Percentiles rank a stretch among this genome's conserved stretches.
These are phyloP conservation scores for Tiphia femorata DNA, from an alignment of 2,888 invertebrate genomes.

Conservation along the genomic window DNA sequence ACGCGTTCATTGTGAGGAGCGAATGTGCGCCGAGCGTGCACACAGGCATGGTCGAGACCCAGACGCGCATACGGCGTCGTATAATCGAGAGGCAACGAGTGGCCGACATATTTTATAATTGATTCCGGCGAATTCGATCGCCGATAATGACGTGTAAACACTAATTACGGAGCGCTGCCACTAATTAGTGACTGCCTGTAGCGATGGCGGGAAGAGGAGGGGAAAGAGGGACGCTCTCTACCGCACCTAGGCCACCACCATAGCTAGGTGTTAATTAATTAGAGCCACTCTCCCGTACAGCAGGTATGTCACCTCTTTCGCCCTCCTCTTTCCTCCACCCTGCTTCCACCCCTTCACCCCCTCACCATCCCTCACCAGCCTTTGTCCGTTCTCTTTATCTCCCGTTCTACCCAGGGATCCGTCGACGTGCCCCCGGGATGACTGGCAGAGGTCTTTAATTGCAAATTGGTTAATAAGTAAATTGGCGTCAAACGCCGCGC, in stretches of 20 bases:
- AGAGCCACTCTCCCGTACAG: constrained; percentile 58
- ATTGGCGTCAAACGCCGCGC: constrained; percentile 6
- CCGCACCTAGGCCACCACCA: constrained; percentile 41
- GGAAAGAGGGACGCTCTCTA: constrained; percentile 18
- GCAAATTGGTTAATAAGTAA: constrained; percentile 61
- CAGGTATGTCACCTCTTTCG: constrained; percentile 21
- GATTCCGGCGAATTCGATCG: constrained; percentile 51
- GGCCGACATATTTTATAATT: constrained; percentile 54
- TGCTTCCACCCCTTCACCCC: constrained; percentile 6
- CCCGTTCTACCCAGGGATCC: constrained; percentile 11
- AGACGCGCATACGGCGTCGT: constrained; percentile 4
- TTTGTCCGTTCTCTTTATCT: constrained; percentile 17
- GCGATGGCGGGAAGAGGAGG: constrained; percentile 7
- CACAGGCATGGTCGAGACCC: constrained; percentile 11
- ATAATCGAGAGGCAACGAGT: constrained; percentile 34
- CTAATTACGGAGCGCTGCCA: constrained; percentile 63
- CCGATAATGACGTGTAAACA: constrained; percentile 58
- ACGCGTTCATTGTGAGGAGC: too few species aligned
- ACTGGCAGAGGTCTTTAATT: constrained; percentile 58
- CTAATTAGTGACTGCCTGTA: constrained; percentile 63
- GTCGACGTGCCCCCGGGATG: too few species aligned
- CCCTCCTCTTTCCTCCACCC: too few species aligned
- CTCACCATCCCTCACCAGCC: background rate
- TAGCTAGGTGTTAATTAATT: constrained; percentile 67
- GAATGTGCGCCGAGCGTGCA: constrained; percentile 4